Conservation (phyloP, 2,113 vertebrate species). For the Polyodon spathula region DNA sequence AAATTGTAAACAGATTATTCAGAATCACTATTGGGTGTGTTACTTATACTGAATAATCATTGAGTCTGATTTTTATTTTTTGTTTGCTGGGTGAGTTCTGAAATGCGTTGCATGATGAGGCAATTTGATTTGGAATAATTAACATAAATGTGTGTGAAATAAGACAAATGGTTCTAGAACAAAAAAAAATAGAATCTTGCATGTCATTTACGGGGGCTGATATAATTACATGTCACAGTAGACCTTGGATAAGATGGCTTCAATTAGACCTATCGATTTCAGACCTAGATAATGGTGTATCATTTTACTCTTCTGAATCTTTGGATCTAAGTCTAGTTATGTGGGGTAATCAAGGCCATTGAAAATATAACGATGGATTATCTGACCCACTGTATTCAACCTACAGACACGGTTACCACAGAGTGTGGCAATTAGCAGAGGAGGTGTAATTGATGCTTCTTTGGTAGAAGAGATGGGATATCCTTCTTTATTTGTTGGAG, state of each 20-base stretch:
- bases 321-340: neutral
- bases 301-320: neutral
- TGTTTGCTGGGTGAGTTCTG: too few relatives aligned
- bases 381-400: neutral
- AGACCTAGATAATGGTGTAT: slow-evolving; percentile 4
- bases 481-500: neutral
- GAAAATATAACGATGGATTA: neutral
- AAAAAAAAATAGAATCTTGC: too few relatives aligned
- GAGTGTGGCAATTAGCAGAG: neutral
- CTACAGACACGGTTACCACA: neutral
- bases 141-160: slow-evolving; percentile 34
- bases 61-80: too few relatives aligned
- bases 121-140: slow-evolving; percentile 35
- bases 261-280: neutral
- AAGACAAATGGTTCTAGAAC: slow-evolving; percentile 3
- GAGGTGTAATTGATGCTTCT: neutral
- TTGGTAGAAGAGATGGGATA: neutral
- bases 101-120: too few relatives aligned
- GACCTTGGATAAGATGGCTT: neutral
- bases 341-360: neutral
- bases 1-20: too few relatives aligned
- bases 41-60: too few relatives aligned
- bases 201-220: neutral
- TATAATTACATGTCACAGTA: neutral
- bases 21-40: too few relatives aligned